These are phyloP conservation scores for Thelaira solivaga DNA, from an alignment of 2,888 invertebrate genomes.

Conservation along the genomic window DNA sequence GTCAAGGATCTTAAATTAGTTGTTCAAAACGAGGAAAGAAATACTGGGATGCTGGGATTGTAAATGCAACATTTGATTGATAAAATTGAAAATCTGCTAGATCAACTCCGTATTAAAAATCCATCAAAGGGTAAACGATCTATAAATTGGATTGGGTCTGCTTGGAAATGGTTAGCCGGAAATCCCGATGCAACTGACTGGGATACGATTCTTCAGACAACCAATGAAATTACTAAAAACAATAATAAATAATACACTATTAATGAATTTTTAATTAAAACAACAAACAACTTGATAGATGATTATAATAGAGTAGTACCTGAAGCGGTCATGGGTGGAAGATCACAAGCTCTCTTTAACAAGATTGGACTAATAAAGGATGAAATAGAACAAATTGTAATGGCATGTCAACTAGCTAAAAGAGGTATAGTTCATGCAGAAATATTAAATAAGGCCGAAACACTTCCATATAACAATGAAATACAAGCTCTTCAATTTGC, in stretches of 20 bases:
- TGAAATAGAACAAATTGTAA: conserved; percentile 37
- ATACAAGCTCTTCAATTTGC: background rate
- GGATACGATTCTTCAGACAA: background rate
- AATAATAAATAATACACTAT: conserved; percentile 4
- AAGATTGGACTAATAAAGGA: conserved; percentile 26
- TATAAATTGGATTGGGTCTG: conserved; percentile 36
- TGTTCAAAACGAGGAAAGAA: background rate
- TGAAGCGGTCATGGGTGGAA: background rate
- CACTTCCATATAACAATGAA: background rate
- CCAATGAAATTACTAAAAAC: background rate
- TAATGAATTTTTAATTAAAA: background rate
- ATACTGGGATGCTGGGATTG: background rate
- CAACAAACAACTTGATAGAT: background rate
- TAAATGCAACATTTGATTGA: no score
- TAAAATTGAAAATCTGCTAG: no score
- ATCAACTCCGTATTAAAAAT: background rate
- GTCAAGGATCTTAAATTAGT: background rate
- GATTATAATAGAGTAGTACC: background rate
- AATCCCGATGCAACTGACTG: background rate
- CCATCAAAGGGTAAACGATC: background rate
- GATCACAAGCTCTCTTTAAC: background rate
- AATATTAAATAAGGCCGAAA: background rate
- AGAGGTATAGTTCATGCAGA: background rate
- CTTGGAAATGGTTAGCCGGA: conserved; percentile 30
- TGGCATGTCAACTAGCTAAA: conserved; percentile 39